Evolutionary conservation across 2,797 vertebrate genomes (phyloP).

Genomic region (Lepilemur ruficaudatus): DNA sequence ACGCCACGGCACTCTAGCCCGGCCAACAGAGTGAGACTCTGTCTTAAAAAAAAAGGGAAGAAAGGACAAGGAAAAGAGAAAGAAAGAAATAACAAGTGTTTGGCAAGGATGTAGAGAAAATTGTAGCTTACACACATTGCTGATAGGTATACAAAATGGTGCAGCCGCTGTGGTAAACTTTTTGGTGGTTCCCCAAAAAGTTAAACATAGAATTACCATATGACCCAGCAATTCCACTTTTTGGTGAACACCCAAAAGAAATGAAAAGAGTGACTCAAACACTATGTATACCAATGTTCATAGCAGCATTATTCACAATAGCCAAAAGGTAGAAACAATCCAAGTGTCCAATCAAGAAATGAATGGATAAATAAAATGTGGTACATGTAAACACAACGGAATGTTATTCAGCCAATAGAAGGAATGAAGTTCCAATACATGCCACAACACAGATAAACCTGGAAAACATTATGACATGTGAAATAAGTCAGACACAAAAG

Average conservation of each 20-base stretch:
- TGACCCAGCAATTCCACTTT: background rate
- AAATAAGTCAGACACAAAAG: conserved; percentile 36
- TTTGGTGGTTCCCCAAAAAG: background rate
- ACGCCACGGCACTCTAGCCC: no score
- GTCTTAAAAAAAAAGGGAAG: background rate
- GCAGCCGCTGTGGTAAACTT: background rate
- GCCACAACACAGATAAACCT: background rate
- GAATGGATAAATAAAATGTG: background rate
- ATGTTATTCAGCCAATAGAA: background rate
- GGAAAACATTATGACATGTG: background rate
- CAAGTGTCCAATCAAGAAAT: background rate
- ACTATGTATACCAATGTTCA: background rate
- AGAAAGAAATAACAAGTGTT: background rate
- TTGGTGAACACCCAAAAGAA: background rate
- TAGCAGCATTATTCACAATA: background rate
- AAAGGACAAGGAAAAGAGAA: background rate
- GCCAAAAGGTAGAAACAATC: background rate
- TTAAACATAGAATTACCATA: background rate
- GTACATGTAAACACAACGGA: background rate
- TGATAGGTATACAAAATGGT: background rate
- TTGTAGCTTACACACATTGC: background rate
- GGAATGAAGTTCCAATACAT: background rate
- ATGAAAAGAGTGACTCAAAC: background rate
- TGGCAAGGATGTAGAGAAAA: background rate
- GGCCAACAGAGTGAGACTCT: background rate